Evolutionary conservation across 2,113 vertebrate genomes (phyloP), one percentile per base, ranked within the genome.

Genomic region (Peromyscus californicus): DNA sequence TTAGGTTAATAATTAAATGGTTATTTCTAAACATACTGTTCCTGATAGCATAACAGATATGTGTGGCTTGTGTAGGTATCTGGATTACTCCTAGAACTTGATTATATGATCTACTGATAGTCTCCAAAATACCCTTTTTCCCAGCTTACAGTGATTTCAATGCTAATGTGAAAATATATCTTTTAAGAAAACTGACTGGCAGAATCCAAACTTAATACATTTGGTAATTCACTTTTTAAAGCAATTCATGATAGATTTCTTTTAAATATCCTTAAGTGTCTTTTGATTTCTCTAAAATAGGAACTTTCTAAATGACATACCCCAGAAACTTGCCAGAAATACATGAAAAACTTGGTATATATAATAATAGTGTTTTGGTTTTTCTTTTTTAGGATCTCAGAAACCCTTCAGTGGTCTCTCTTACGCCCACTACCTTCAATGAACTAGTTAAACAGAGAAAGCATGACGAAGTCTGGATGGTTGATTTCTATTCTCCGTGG

Each of bases 401-500:
- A 95, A 99, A 99, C 97, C 99, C 99, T 0, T 99, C 99, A 0
- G 99, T 99, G 97, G 97, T 99, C 54, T 98, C 98, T 29, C 98
- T 99, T 75, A 99, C 99, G 84, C 99, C 99, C 17, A 98, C 99
- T 80, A 99, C 98, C 63, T 99, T 99, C 92, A 94, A 75, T n/a
- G 99, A 99, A 95, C 98, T 99, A 94, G 99, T 99, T 93, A 98
- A 98, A 95, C 98, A 97, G 90, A 98, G 99, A 96, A 99, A 99
- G 91, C 94, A 91, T 51, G 98, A 99, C 0, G 99, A 99, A 96
- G 97, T 98, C 54, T 99, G 99, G 99, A 99, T 99, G 95, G 99
- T 99, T 94, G 99, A 99, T 97, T 99, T 99, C 98, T 99, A 99
- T 0, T 99, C 99, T 84, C 99, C 99, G 0, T 99, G 99, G 99